Evolutionary conservation across 2,797 vertebrate genomes (phyloP).

Genomic region (Borostomias antarcticus): DNA sequence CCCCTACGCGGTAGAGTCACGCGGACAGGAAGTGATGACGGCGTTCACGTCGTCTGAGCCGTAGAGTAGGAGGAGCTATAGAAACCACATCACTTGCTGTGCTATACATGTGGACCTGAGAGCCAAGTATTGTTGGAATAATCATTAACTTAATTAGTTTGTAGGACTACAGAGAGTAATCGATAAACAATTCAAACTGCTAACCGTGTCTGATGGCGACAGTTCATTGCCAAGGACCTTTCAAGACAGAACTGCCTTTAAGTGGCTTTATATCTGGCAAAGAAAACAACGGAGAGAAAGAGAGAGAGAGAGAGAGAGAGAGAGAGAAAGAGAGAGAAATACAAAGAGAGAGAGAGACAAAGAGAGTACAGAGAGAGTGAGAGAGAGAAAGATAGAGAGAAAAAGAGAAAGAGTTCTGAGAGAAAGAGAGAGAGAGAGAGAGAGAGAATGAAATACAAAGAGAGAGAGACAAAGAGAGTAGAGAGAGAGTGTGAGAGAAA

Average conservation of each 20-base stretch:
- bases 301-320: not conserved
- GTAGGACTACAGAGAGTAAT: too few relatives aligned
- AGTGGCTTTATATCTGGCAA: not conserved
- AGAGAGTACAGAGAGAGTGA: too few relatives aligned
- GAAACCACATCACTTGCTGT: not conserved
- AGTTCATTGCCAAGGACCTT: conserved; percentile 9
- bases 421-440: not conserved
- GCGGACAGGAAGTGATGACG: not conserved
- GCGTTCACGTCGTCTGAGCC: not conserved
- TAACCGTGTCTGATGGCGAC: too few relatives aligned
- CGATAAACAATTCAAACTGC: too few relatives aligned
- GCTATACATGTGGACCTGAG: too few relatives aligned
- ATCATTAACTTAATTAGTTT: too few relatives aligned
- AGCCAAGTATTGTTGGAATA: too few relatives aligned
- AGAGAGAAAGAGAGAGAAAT: too few relatives aligned
- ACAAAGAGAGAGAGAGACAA: too few relatives aligned
- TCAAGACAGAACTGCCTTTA: conserved; percentile 16
- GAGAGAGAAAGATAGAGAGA: too few relatives aligned
- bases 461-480: conserved; percentile 1
- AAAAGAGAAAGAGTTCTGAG: too few relatives aligned
- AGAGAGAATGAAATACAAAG: too few relatives aligned
- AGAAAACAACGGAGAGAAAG: not conserved
- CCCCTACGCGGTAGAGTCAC: not conserved
- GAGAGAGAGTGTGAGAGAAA: conserved; percentile 13
- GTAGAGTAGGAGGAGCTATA: not conserved